phyloP scores from a whole-genome alignment of 2,888 invertebrate species.

The Platypus cylindrus region DNA sequence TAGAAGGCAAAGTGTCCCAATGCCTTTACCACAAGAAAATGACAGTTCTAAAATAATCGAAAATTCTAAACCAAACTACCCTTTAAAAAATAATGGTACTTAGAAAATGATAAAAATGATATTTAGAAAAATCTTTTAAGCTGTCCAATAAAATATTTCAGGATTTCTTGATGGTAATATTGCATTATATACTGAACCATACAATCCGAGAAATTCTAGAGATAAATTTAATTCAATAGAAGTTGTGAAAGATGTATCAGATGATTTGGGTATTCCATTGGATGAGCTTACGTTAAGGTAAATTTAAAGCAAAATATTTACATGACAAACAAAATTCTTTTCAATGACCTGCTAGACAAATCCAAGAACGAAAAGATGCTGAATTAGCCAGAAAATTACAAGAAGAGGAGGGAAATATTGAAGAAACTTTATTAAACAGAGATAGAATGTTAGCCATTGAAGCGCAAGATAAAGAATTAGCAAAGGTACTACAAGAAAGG shows the following conservation, averaged over 20 bases:
- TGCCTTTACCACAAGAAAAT: conserved; percentile 29
- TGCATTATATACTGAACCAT: conserved; percentile 31
- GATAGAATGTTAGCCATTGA: conserved; percentile 57
- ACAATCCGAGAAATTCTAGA: conserved; percentile 18
- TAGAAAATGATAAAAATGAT: conserved; percentile 5
- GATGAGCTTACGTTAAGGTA: conserved; percentile 34
- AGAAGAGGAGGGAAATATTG: conserved; percentile 56
- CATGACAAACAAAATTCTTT: too few relatives aligned
- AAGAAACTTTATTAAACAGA: conserved; percentile 38
- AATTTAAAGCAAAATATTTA: too few relatives aligned
- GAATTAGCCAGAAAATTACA: conserved; percentile 64
- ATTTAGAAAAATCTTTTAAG: conserved; percentile 1
- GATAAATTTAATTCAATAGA: conserved; percentile 29
- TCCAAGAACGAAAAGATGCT: conserved; percentile 64
- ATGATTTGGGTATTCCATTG: conserved; percentile 38
- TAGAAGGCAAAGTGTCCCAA: conserved; percentile 29
- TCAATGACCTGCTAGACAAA: too few relatives aligned
- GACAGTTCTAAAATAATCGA: conserved; percentile 1
- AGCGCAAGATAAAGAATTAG: conserved; percentile 67
- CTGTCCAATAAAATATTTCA: background rate
- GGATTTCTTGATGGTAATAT: conserved; percentile 12
- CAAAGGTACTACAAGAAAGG: conserved; percentile 60
- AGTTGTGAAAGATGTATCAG: conserved; percentile 31
- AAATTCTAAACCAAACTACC: too few relatives aligned
- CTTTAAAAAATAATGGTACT: too few relatives aligned